Percentiles rank a stretch among this genome's conserved stretches.
These are phyloP conservation scores for Eupsilia transversa DNA, from an alignment of 2,888 invertebrate genomes.

Conservation along the genomic window DNA sequence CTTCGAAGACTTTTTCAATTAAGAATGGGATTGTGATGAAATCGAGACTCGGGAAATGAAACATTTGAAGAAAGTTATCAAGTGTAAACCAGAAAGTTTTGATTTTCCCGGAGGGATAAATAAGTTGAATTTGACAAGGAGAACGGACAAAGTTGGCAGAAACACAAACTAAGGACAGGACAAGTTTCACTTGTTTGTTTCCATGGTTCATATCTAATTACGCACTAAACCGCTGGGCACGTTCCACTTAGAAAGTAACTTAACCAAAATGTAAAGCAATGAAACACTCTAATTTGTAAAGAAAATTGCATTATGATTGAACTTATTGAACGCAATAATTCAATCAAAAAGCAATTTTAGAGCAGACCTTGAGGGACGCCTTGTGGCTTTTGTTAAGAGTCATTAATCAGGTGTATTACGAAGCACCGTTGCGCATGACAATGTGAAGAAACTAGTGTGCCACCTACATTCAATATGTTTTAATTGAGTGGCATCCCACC, in stretches of 20 bases:
- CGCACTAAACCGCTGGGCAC: conserved; percentile 23
- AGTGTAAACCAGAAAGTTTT: conserved; percentile 26
- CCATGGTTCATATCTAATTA: conserved; percentile 45
- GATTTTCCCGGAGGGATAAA: conserved; percentile 43
- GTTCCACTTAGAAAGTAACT: conserved; percentile 41
- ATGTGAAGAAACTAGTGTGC: conserved; percentile 70
- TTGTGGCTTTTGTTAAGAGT: conserved; percentile 34
- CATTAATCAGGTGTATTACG: conserved; percentile 64
- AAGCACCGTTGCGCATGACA: conserved; percentile 64
- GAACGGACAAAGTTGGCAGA: conserved; percentile 31
- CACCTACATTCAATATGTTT: conserved; percentile 80
- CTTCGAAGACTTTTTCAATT: conserved; percentile 9
- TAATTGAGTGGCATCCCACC: conserved; percentile 81
- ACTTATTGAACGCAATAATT: conserved; percentile 33
- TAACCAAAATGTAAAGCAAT: conserved; percentile 28
- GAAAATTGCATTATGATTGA: conserved; percentile 34
- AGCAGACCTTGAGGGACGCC: conserved; percentile 43
- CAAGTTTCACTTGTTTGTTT: conserved; percentile 52
- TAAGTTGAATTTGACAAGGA: conserved; percentile 37
- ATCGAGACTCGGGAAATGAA: conserved; percentile 18
- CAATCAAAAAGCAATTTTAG: conserved; percentile 44
- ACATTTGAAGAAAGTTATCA: conserved; percentile 36
- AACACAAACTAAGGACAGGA: conserved; percentile 32
- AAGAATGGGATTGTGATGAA: conserved; percentile 26
- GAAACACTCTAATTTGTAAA: conserved; percentile 17